Conservation (phyloP, 1,140 invertebrate species). For the Saccostrea cuccullata region DNA sequence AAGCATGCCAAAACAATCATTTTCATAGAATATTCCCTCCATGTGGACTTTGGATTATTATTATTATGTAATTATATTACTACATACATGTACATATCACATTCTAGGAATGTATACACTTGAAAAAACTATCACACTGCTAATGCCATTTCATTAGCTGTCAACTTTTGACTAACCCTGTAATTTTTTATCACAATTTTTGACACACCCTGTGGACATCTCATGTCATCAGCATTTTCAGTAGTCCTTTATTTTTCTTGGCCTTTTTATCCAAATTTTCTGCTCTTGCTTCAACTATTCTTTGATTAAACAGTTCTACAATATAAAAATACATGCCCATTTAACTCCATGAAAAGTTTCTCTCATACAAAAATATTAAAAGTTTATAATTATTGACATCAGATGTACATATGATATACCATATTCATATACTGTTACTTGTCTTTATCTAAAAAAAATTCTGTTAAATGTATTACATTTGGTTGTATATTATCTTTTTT, state of each 20-base stretch:
- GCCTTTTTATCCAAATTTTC: conserved; percentile 5
- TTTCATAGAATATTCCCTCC: no score
- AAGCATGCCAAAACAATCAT: no score
- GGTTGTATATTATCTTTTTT: no score
- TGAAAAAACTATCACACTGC: background rate
- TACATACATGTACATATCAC: background rate
- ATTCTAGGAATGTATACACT: background rate
- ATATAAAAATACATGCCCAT: background rate
- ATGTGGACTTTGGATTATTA: background rate
- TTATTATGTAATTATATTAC: background rate
- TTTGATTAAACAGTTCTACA: conserved; percentile 16
- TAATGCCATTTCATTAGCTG: background rate
- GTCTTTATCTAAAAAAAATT: no score
- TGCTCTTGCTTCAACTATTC: background rate
- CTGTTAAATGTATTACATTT: no score
- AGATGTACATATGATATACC: background rate
- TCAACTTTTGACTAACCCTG: background rate
- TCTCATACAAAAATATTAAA: no score
- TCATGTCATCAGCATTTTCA: conserved; percentile 4
- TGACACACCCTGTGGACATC: background rate
- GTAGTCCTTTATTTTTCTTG: conserved; percentile 12
- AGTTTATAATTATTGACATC: no score
- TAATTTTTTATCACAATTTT: background rate
- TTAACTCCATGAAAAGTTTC: background rate
- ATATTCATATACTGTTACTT: background rate